Evolutionary conservation across 1,140 invertebrate genomes (phyloP).

Genomic region (Chlorops oryzae): DNA sequence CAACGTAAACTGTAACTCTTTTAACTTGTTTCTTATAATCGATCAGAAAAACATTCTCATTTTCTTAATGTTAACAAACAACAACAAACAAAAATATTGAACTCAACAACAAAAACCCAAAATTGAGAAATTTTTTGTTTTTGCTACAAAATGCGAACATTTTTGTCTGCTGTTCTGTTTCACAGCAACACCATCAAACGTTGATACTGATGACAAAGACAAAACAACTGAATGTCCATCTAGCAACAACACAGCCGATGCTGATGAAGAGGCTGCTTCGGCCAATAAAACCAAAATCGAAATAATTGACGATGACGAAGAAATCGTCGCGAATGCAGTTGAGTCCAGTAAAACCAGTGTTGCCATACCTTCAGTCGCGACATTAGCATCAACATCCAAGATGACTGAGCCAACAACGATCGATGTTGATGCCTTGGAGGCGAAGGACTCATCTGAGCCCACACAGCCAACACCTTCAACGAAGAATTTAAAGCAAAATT

Average conservation of each 20-base stretch:
- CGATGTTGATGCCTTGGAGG: slow-evolving; percentile 8
- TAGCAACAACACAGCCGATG: neutral
- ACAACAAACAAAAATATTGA: no score
- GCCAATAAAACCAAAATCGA: neutral
- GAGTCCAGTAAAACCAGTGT: no score
- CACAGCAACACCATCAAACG: slow-evolving; percentile 9
- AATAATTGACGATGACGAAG: neutral
- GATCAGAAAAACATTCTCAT: no score
- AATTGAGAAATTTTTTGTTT: no score
- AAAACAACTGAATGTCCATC: neutral
- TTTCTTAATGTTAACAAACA: no score
- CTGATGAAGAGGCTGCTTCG: neutral
- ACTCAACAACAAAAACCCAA: no score
- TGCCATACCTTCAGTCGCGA: no score
- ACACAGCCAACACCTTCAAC: neutral
- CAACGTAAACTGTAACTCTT: no score
- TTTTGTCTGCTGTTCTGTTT: slow-evolving; percentile 13
- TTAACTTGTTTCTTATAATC: no score
- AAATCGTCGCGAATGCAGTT: no score
- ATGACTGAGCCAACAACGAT: slow-evolving; percentile 2
- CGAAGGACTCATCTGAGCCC: neutral
- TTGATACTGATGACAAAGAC: neutral
- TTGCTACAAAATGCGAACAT: no score
- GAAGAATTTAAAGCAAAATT: slow-evolving; percentile 54
- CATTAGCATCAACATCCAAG: no score